Evolutionary conservation across 2,113 vertebrate species (phyloP), one percentile per base, ranked within the genome.

Genomic region (Vanacampus margaritifer): DNA sequence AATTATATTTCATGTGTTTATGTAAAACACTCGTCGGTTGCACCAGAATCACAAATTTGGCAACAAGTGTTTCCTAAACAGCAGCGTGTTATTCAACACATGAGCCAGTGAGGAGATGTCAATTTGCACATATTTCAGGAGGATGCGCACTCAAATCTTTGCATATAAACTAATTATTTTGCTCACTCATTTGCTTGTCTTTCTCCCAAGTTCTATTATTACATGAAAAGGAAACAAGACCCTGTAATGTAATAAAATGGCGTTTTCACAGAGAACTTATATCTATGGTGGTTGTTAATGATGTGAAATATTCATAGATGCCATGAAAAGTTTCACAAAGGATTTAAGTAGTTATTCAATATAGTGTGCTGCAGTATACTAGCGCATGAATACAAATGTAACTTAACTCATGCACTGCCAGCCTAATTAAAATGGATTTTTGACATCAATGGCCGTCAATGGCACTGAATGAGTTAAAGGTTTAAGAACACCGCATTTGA

Each of bases 11-110:
- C 16, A 26, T 48, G 19, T 46, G 62, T 64, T 64, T 64, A 64
- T 48, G 43, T 64, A 46, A 64, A 45, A 64, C n/a, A 32, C 62
- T 48, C 19, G 6, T 43, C 26, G 17, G 43, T 46, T 19, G 41
- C 24, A 46, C 9, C 62, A 17, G 26, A 64, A 63, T 26, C 23
- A 63, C 14, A 28, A 26, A 45, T 43, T 45, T 43, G 13, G 37
- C n/a, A 45, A 64, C 26, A 64, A 64, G 41, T 32, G 62, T 46
- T 48, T 32, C 62, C 62, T 32, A 64, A 64, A 64, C 16, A 35
- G 62, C 41, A 64, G 43, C 12, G 26, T 26, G 43, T 64, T 32
- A 64, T 46, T 64, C 62, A 48, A 12, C 62, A 63, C 24, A 43
- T 63, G 37, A 45, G 39, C 13, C 14, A 16, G n/a, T n/a, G 6